Base-by-base conservation (phyloP, 2,888 invertebrate species). In the Diaphora mendica region DNA sequence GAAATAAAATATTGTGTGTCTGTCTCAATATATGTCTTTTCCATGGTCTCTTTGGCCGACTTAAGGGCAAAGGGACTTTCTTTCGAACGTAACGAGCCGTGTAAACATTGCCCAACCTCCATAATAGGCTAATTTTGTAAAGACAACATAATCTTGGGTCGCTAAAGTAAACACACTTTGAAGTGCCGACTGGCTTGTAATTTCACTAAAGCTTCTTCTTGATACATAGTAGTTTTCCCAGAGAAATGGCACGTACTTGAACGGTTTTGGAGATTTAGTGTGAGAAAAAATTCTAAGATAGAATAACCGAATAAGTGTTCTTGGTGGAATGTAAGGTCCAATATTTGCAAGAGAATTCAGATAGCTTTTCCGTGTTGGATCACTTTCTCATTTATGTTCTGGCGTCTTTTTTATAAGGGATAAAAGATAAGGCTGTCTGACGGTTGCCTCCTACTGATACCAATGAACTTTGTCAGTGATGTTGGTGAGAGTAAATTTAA, bases 51-150 rank as follows among this genome's bases (percentile, higher is more conserved):
- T 80, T 71, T 76, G 82, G 75, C 77, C 77, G 44, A 78, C 76
- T 80, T 84, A 68, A 79, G 79, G 81, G 82, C 82, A 78, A 70
- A 78, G 84, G 86, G 82, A 84, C 88, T 89, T 87, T 89, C 88
- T 91, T 91, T 89, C 86, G 89, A 87, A 91, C 91, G 89, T 88
- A 86, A 82, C 86, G 86, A 86, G 82, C 79, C 87, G 82, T 84
- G 87, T 88, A 91, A 89, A 93, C 90, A 93, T 93, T 93, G 89
- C 93, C 86, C 89, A 91, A 93, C 89, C 81, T 84, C 85, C 87
- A 86, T 91, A 89, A 90, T 91, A 89, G 88, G 92, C 91, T 92
- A 93, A 94, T 94, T 94, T 93, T 90, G 90, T 91, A 92, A 91
- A 94, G 92, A 92, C 92, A 91, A 91, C 93, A 92, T 90, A 90